Percentiles rank a stretch among this genome's conserved stretches.
Conservation (phyloP, 2,113 vertebrate genomes). For the Myrmecophaga tridactyla region DNA sequence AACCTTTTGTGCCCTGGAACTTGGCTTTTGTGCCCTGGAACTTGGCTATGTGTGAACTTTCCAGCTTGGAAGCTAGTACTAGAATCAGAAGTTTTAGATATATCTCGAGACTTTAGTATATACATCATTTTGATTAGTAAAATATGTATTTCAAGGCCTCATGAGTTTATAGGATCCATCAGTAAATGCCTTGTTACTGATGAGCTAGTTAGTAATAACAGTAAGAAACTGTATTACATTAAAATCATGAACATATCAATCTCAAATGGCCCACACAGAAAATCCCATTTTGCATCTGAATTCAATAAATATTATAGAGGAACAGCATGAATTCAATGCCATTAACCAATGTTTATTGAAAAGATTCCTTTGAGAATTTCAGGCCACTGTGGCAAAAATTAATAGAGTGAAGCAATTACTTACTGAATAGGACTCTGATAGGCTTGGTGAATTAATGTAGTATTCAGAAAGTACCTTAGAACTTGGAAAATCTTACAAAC, state of each 20-base stretch:
- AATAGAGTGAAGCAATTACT: background rate
- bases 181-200: background rate
- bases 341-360: background rate
- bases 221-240: background rate
- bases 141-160: background rate
- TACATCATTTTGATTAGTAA: background rate
- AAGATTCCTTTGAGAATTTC: background rate
- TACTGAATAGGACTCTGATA: background rate
- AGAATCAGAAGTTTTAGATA: background rate
- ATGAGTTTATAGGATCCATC: background rate
- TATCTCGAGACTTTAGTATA: background rate
- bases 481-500: background rate
- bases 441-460: background rate
- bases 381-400: background rate
- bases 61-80: background rate
- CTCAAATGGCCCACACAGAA: background rate
- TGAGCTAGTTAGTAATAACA: background rate
- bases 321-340: background rate
- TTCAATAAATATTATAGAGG: background rate
- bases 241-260: background rate
- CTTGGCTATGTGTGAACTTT: too few relatives aligned
- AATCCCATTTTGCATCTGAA: background rate
- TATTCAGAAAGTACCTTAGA: background rate
- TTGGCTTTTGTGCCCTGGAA: background rate
- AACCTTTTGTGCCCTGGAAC: background rate